Evolutionary conservation across 2,113 vertebrate genomes (phyloP).

Genomic region (Carettochelys insculpta): DNA sequence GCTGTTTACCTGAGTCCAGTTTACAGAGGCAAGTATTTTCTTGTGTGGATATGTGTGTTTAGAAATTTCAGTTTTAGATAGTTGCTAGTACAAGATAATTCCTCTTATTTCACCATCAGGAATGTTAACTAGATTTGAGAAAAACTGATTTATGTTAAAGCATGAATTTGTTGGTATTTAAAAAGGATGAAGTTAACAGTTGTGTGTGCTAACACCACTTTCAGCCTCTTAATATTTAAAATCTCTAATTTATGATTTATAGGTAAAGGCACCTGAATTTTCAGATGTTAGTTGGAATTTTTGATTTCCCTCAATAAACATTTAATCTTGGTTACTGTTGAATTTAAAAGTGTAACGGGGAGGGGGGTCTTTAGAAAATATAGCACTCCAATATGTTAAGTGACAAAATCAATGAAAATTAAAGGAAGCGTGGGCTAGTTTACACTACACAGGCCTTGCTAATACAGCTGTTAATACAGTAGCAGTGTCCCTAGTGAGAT

Average conservation of each 20-base stretch:
- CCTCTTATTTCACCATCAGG: background rate
- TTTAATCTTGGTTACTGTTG: background rate
- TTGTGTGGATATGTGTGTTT: background rate
- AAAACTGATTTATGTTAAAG: background rate
- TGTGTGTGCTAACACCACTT: background rate
- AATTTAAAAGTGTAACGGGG: background rate
- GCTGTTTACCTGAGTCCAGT: conserved; percentile 94
- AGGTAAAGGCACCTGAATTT: background rate
- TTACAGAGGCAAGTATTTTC: conserved; percentile 87
- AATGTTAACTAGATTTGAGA: background rate
- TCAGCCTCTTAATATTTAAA: background rate
- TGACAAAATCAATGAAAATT: background rate
- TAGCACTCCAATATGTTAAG: background rate
- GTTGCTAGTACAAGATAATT: background rate
- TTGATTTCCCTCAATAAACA: background rate
- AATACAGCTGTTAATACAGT: background rate
- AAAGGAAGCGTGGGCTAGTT: background rate
- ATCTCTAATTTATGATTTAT: background rate
- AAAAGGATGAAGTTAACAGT: background rate
- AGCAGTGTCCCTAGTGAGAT: background rate
- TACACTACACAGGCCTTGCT: background rate
- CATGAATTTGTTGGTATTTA: background rate
- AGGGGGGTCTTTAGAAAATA: background rate
- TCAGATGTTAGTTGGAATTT: background rate
- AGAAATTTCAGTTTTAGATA: background rate